Evolutionary conservation across 2,888 invertebrate species (phyloP).

Genomic region (Synanthedon andrenaeformis): DNA sequence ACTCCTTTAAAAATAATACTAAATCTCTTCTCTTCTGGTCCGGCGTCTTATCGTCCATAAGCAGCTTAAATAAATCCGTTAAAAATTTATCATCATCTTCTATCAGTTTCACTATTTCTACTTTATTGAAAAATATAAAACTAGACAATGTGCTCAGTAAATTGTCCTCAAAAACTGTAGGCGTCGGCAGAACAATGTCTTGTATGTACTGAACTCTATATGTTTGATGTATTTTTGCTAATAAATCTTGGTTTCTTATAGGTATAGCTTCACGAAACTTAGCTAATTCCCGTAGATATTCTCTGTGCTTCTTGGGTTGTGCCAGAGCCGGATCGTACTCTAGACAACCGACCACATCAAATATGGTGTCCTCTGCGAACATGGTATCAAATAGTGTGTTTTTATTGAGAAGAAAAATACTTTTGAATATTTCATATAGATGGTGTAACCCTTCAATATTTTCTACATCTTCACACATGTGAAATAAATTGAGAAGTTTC

Average conservation of each 20-base stretch:
- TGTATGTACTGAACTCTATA: slow-evolving; percentile 99
- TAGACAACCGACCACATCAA: slow-evolving; percentile 97
- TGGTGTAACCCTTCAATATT: slow-evolving; percentile 95
- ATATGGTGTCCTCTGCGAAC: slow-evolving; percentile 96
- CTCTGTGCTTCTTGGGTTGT: slow-evolving; percentile 92
- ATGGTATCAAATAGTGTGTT: slow-evolving; percentile 97
- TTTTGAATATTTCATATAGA: slow-evolving; percentile 98
- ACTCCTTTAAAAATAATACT: slow-evolving; percentile 97
- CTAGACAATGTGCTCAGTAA: slow-evolving; percentile 96
- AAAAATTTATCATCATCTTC: slow-evolving; percentile 98
- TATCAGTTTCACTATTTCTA: slow-evolving; percentile 97
- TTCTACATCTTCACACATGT: slow-evolving; percentile 97
- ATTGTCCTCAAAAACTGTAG: slow-evolving; percentile 99
- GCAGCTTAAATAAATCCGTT: slow-evolving; percentile 91
- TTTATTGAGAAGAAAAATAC: slow-evolving; percentile 98
- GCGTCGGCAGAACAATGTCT: slow-evolving; percentile 98
- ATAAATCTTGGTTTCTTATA: slow-evolving; percentile 92
- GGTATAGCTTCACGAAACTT: slow-evolving; percentile 94
- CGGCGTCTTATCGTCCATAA: slow-evolving; percentile 89
- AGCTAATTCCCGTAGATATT: slow-evolving; percentile 93
- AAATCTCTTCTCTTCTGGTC: slow-evolving; percentile 91
- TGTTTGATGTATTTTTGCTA: slow-evolving; percentile 99
- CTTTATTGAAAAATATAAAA: slow-evolving; percentile 99
- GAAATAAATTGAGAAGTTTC: slow-evolving; percentile 94
- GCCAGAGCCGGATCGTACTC: slow-evolving; percentile 95